Evolutionary conservation across 2,888 invertebrate species (phyloP).

Genomic region (Corbicula japonica): DNA sequence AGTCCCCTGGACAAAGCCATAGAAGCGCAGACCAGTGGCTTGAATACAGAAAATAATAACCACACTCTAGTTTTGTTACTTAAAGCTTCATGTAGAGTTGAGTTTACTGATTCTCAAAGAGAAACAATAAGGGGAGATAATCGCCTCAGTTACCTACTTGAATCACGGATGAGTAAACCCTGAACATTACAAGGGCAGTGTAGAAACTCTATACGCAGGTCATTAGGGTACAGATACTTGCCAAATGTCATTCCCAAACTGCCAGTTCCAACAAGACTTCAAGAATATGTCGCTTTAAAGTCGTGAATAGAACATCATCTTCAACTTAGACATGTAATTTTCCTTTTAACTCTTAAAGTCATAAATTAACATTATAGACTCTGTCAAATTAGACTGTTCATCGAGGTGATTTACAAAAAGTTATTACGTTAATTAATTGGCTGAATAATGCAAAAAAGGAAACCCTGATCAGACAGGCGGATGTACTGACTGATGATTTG

Average conservation of each 20-base stretch:
- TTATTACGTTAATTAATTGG: no score
- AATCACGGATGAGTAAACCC: slow-evolving; percentile 73
- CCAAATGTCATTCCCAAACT: slow-evolving; percentile 81
- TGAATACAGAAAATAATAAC: slow-evolving; percentile 82
- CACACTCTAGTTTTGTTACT: slow-evolving; percentile 82
- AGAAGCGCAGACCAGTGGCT: slow-evolving; percentile 79
- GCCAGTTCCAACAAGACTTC: slow-evolving; percentile 79
- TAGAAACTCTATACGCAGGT: slow-evolving; percentile 76
- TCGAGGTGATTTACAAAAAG: no score
- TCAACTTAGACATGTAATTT: no score
- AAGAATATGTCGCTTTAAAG: slow-evolving; percentile 77
- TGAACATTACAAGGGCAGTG: slow-evolving; percentile 79
- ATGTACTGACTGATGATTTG: no score
- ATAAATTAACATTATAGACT: no score
- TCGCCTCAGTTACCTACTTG: slow-evolving; percentile 76
- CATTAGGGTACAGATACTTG: slow-evolving; percentile 79
- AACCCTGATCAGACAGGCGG: no score
- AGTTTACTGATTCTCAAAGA: slow-evolving; percentile 74
- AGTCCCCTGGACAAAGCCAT: slow-evolving; percentile 80
- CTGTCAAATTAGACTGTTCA: no score
- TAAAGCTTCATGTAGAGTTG: slow-evolving; percentile 81
- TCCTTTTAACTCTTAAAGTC: no score
- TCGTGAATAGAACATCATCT: no score
- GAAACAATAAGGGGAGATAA: slow-evolving; percentile 77
- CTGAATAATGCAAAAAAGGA: no score